These are phyloP conservation scores for Plutomurus gul DNA, from an alignment of 1,140 invertebrate species.

Conservation along the genomic window DNA sequence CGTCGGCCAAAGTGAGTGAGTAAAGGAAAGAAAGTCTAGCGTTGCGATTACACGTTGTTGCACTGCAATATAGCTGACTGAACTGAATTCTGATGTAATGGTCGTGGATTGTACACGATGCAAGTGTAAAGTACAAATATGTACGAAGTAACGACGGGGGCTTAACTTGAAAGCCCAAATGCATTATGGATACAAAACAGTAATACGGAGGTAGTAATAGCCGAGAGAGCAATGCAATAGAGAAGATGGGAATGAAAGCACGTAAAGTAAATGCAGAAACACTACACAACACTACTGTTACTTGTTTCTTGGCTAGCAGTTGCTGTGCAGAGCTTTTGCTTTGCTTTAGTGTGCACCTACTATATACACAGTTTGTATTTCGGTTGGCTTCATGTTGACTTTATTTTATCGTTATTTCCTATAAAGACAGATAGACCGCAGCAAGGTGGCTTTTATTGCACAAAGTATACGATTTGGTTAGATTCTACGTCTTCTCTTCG, in stretches of 20 bases:
- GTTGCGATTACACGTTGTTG: no score
- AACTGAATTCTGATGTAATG: no score
- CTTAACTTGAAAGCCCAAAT: background rate
- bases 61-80: no score
- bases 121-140: no score
- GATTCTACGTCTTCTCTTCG: background rate
- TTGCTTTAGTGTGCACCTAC: background rate
- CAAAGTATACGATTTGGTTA: conserved; percentile 21
- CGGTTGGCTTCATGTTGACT: background rate
- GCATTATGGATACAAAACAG: background rate
- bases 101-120: no score
- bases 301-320: no score
- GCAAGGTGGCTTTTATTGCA: conserved; percentile 41
- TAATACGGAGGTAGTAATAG: no score
- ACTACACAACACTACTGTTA: no score
- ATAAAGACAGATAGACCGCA: background rate
- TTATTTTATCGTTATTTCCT: conserved; percentile 7
- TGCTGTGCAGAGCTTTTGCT: background rate
- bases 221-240: background rate
- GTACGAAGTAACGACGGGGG: background rate
- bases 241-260: background rate
- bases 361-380: no score
- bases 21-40: no score
- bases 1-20: no score
- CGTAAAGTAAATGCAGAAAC: no score